These are phyloP conservation scores for Aethes cnicana DNA, from an alignment of 2,888 invertebrate genomes.

Conservation along the genomic window DNA sequence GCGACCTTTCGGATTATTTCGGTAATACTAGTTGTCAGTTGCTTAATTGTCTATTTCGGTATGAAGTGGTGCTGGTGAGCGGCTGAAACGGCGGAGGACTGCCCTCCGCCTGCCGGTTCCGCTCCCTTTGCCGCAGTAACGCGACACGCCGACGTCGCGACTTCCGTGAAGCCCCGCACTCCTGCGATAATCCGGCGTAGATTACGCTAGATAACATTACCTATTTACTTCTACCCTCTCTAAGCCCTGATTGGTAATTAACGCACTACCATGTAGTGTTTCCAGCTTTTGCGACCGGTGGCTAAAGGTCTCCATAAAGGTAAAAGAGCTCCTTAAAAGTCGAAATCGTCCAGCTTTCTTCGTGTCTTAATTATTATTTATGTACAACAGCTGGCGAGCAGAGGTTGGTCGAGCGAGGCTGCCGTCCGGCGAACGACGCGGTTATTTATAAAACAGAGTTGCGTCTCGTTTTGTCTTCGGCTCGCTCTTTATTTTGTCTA, in stretches of 20 bases:
- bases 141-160: constrained; percentile 65
- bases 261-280: too few relatives aligned
- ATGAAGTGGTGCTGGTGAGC: constrained; percentile 45
- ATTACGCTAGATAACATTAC: constrained; percentile 37
- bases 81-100: constrained; percentile 64
- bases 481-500: constrained; percentile 82
- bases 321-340: constrained; percentile 39
- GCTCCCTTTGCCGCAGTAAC: constrained; percentile 72
- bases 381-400: constrained; percentile 79
- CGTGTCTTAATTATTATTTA: constrained; percentile 80
- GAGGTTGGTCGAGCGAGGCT: constrained; percentile 68
- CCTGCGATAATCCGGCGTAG: constrained; percentile 61
- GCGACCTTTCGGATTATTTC: too few relatives aligned
- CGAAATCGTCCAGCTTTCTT: constrained; percentile 65
- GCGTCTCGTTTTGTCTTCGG: constrained; percentile 82
- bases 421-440: constrained; percentile 77
- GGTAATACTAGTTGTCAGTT: too few relatives aligned
- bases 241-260: too few relatives aligned
- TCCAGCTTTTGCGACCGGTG: too few relatives aligned
- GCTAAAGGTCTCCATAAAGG: too few relatives aligned
- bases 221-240: constrained; percentile 9
- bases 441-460: constrained; percentile 82
- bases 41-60: too few relatives aligned
- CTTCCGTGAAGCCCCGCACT: constrained; percentile 77
- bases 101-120: constrained; percentile 70